phyloP scores from a whole-genome alignment of 2,888 invertebrate species.

The Ephialtes manifestator region DNA sequence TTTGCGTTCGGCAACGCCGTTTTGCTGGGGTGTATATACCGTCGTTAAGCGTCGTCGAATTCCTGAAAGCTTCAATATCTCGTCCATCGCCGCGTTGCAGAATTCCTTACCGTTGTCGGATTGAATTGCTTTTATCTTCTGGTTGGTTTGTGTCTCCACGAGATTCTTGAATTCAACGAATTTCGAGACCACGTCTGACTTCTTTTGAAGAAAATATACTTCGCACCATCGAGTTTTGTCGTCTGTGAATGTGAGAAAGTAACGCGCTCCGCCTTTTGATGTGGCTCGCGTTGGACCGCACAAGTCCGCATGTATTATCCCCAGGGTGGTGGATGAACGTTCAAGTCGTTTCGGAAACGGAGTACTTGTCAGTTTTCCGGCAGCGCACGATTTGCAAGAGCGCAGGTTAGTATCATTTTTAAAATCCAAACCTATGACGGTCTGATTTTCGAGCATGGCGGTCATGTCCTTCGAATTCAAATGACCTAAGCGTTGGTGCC shows the following conservation, averaged over 20 bases:
- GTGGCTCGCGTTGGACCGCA: slow-evolving; percentile 54
- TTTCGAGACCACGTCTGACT: slow-evolving; percentile 33
- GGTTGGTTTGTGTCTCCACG: slow-evolving; percentile 21
- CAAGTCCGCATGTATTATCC: slow-evolving; percentile 73
- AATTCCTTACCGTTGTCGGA: slow-evolving; percentile 32
- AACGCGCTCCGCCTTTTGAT: slow-evolving; percentile 33
- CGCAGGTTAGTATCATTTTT: neutral
- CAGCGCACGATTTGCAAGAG: slow-evolving; percentile 14
- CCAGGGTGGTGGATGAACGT: slow-evolving; percentile 25
- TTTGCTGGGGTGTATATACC: slow-evolving; percentile 67
- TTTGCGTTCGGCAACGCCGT: slow-evolving; percentile 68
- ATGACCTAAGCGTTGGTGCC: slow-evolving; percentile 34
- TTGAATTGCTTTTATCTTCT: slow-evolving; percentile 32
- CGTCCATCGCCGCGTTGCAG: slow-evolving; percentile 27
- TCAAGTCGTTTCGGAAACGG: slow-evolving; percentile 2
- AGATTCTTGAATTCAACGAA: slow-evolving; percentile 29
- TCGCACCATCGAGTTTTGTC: slow-evolving; percentile 67
- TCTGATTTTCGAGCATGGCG: slow-evolving; percentile 5
- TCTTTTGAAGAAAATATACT: slow-evolving; percentile 49
- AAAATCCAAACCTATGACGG: slow-evolving; percentile 14
- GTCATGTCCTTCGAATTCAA: slow-evolving; percentile 35
- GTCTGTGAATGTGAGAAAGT: slow-evolving; percentile 67
- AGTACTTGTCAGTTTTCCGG: slow-evolving; percentile 32
- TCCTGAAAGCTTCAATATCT: too few relatives aligned
- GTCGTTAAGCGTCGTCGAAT: slow-evolving; percentile 55